Conservation (phyloP, 35 echinoderm and acorn worm genomes). For the Ophiothrix spiculata region DNA sequence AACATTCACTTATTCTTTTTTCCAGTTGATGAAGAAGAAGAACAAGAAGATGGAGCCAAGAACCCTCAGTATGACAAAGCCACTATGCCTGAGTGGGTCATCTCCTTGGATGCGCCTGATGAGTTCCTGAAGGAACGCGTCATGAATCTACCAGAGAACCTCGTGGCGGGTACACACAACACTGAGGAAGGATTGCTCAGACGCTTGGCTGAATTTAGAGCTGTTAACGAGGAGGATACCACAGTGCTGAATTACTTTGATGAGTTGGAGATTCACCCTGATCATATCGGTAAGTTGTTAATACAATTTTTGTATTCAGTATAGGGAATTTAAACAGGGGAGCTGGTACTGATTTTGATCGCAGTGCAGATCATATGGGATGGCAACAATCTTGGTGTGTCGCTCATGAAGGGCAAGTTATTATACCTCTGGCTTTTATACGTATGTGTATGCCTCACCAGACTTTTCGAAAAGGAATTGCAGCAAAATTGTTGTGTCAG, state of each 20-base stretch:
- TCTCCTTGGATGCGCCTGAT: constrained; percentile 76
- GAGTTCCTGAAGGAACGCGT: constrained; percentile 93
- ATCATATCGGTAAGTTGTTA: constrained; percentile 80
- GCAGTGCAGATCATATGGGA: too few relatives aligned
- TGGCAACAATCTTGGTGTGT: too few relatives aligned
- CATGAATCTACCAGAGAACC: constrained; percentile 88
- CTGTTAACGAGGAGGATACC: constrained; percentile 88
- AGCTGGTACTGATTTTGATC: too few relatives aligned
- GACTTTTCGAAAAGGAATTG: too few relatives aligned
- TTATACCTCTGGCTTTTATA: too few relatives aligned
- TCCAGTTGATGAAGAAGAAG: constrained; percentile 95
- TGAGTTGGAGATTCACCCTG: constrained; percentile 92
- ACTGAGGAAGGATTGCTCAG: constrained; percentile 85
- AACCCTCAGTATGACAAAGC: constrained; percentile 80
- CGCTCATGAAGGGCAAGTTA: too few relatives aligned
- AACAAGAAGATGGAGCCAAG: constrained; percentile 85
- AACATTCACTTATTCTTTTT: too few relatives aligned
- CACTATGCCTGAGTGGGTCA: constrained; percentile 87
- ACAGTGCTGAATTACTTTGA: constrained; percentile 99
- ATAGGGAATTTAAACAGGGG: not conserved
- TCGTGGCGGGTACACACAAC: constrained; percentile 92
- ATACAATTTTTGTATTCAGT: not conserved
- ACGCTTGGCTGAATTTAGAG: constrained; percentile 70
- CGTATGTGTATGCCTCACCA: too few relatives aligned
- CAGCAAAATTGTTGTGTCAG: too few relatives aligned